Base-by-base conservation (phyloP, 2,113 vertebrate species). In the Chitala chitala region DNA sequence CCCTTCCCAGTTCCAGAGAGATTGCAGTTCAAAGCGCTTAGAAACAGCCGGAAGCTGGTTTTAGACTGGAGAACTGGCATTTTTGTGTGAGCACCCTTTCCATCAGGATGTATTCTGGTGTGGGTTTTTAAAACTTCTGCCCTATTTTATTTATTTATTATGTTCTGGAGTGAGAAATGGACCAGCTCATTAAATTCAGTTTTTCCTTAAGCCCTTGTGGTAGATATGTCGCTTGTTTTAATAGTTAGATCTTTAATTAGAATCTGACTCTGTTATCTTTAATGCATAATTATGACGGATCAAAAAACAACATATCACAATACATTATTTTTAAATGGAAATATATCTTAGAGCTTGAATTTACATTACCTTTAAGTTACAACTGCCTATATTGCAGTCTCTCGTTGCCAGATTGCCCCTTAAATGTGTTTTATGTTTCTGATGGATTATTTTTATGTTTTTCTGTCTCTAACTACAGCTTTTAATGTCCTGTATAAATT, bases 1-100 rank as follows among this genome's bases (percentile, higher is more conserved):
- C 22, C 22, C 22, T 44, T 8, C n/a, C 64, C 64, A 22, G 40
- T 12, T 38, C 64, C 64, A 36, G 46, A 15, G 12, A 68, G 64
- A 48, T n/a, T 68, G 33, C 42, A 68, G 64, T 68, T 68, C 64
- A 68, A 68, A 68, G 64, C 64, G 46, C 64, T 68, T 68, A 48
- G 64, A 68, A 68, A 68, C 33, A 68, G 64, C 64, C 64, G 13
- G 42, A 68, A 68, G 64, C 64, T 26, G 64, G 42, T 46, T 26
- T 68, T 68, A 29, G 4, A 38, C 38, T 26, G 3, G 42, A 68
- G 64, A 17, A 20, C 38, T n/a, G 59, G 64, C 64, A 26, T 63
- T 26, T 48, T 12, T 68, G 64, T 4, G 12, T 26, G 64, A 66
- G 64, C 10, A 22, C 64, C 40, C 38, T 44, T 66, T 66, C 9